Conservation (phyloP, 2,113 vertebrate species). For the Acanthochromis polyacanthus region DNA sequence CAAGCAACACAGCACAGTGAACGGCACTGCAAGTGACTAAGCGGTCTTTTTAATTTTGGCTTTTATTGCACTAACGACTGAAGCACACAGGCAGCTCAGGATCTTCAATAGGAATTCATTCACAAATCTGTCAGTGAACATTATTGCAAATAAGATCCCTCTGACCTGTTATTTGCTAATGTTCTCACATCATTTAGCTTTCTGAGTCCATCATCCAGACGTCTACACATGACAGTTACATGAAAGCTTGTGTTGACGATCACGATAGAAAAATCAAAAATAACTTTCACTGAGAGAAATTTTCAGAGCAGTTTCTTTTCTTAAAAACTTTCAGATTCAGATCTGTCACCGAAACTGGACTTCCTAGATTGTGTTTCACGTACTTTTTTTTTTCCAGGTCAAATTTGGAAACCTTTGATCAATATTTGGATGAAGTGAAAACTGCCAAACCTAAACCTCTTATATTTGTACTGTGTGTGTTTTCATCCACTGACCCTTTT, state of each 20-base stretch:
- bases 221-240: too few relatives aligned
- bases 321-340: too few relatives aligned
- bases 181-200: background rate
- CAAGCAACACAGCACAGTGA: slow-evolving; percentile 29
- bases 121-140: slow-evolving; percentile 22
- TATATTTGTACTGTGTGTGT: background rate
- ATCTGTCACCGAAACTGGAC: too few relatives aligned
- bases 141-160: slow-evolving; percentile 1
- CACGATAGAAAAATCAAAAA: too few relatives aligned
- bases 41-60: slow-evolving; percentile 23
- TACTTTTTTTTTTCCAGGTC: too few relatives aligned
- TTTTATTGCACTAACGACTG: background rate
- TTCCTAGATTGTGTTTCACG: too few relatives aligned
- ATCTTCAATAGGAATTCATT: slow-evolving; percentile 30
- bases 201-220: background rate
- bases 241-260: too few relatives aligned
- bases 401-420: background rate
- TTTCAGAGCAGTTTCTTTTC: too few relatives aligned
- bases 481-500: slow-evolving; percentile 88
- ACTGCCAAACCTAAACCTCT: background rate
- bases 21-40: slow-evolving; percentile 30
- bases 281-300: too few relatives aligned
- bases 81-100: background rate
- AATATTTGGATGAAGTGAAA: background rate
- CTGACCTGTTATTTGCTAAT: background rate